Evolutionary conservation across 2,888 invertebrate species (phyloP).

Genomic region (Ecdyonurus torrentis): DNA sequence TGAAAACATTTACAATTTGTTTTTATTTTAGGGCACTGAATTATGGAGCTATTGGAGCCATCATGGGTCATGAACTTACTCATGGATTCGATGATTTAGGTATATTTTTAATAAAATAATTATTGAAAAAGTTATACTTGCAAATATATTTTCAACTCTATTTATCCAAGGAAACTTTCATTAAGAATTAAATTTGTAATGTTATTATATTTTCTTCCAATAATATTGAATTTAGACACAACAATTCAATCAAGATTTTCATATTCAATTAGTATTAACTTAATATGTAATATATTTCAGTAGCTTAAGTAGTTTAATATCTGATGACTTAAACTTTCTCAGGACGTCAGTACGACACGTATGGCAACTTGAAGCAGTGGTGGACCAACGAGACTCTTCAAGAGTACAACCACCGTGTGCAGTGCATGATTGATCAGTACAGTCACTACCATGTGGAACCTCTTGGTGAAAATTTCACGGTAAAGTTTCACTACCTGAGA

Average conservation of each 20-base stretch:
- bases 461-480: conserved; percentile 14
- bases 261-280: not conserved
- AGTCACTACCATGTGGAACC: conserved; percentile 26
- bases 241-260: not conserved
- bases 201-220: not conserved
- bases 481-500: conserved; percentile 5
- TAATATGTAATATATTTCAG: not conserved
- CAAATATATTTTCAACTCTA: too few relatives aligned
- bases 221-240: not conserved
- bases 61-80: conserved; percentile 16
- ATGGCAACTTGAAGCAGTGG: conserved; percentile 38
- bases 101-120: too few relatives aligned
- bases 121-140: too few relatives aligned
- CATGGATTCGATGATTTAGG: conserved; percentile 17
- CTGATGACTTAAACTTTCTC: not conserved
- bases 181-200: not conserved
- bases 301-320: not conserved
- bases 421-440: conserved; percentile 39
- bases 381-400: conserved; percentile 33
- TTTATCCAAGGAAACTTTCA: too few relatives aligned
- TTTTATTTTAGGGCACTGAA: conserved; percentile 12
- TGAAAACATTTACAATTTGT: not conserved
- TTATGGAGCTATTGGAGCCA: conserved; percentile 15
- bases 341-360: conserved; percentile 36
- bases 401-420: conserved; percentile 30